Evolutionary conservation across 2,797 vertebrate species (phyloP).

Genomic region (Sebastolobus altivelis): DNA sequence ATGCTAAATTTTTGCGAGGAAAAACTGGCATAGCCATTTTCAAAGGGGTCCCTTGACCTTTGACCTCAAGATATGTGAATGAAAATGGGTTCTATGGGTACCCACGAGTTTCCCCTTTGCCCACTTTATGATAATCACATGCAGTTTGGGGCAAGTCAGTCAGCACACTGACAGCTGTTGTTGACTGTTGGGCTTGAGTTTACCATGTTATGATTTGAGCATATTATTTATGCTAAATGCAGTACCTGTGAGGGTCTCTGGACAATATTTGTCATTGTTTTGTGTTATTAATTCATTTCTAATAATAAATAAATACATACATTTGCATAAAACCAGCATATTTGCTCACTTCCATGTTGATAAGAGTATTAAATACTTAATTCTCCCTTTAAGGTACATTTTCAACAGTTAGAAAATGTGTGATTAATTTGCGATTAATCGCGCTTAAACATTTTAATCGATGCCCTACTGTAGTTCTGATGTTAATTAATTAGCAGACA

Average conservation of each 20-base stretch:
- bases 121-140: too few relatives aligned
- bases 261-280: neutral
- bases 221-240: neutral
- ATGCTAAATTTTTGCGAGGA: rapidly evolving
- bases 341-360: neutral
- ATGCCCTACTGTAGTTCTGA: neutral
- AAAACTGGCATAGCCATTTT: too few relatives aligned
- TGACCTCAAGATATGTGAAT: too few relatives aligned
- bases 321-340: neutral
- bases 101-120: too few relatives aligned
- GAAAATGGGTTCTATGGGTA: too few relatives aligned
- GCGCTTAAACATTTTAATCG: neutral
- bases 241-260: neutral
- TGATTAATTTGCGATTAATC: neutral
- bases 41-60: too few relatives aligned
- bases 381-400: too few relatives aligned
- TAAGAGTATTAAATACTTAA: neutral
- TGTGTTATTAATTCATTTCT: neutral
- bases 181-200: too few relatives aligned
- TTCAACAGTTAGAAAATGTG: neutral
- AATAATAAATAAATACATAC: neutral
- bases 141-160: too few relatives aligned
- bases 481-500: neutral
- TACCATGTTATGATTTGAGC: too few relatives aligned
- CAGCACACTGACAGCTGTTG: too few relatives aligned